phyloP scores from a whole-genome alignment of 2,113 vertebrate species.

The Gracilinanus agilis region DNA sequence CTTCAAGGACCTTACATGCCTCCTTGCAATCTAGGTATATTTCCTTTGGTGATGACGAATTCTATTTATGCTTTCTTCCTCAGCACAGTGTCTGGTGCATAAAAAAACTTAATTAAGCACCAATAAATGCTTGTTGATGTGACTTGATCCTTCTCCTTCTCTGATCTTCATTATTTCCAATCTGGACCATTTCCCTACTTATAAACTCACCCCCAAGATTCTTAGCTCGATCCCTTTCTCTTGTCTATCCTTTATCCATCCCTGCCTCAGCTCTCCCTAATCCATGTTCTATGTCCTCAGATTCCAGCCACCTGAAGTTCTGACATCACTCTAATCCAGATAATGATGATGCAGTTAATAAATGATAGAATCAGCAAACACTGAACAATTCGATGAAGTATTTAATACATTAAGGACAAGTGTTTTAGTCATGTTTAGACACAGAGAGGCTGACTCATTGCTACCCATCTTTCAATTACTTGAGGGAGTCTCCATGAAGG shows the following conservation, averaged over 20 bases:
- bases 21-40: background rate
- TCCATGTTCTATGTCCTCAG: background rate
- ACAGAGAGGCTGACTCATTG: background rate
- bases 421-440: background rate
- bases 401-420: background rate
- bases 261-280: background rate
- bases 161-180: background rate
- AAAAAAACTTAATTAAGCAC: background rate
- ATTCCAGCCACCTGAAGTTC: background rate
- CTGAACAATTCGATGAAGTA: background rate
- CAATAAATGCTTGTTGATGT: background rate
- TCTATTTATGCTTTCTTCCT: background rate
- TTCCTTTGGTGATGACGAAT: background rate
- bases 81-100: background rate
- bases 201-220: background rate
- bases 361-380: background rate
- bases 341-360: background rate
- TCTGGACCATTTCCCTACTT: background rate
- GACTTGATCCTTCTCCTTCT: background rate
- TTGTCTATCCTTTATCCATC: background rate
- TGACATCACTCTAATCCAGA: background rate
- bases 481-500: background rate
- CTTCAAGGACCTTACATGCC: background rate
- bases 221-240: background rate
- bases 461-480: background rate